phyloP scores from a whole-genome alignment of 2,888 invertebrate species.

The Phalangium opilio region DNA sequence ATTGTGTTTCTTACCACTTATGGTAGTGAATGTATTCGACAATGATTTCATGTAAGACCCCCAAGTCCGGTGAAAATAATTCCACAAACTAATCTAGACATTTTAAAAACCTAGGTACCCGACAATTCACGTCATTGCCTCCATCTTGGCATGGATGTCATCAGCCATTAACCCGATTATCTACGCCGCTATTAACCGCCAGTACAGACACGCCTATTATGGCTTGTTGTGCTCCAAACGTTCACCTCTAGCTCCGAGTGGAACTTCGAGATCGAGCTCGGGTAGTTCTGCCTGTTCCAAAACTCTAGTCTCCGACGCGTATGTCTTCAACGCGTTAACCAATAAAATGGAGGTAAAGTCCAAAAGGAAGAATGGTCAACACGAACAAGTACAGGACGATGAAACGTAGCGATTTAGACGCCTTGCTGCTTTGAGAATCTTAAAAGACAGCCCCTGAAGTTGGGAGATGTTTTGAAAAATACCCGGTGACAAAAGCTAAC shows the following conservation, averaged over 20 bases:
- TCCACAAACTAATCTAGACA: too few relatives aligned
- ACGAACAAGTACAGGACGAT: too few relatives aligned
- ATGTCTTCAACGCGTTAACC: slow-evolving; percentile 6
- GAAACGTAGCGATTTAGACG: too few relatives aligned
- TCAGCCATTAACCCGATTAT: slow-evolving; percentile 78
- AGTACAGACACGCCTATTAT: slow-evolving; percentile 45
- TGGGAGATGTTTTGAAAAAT: too few relatives aligned
- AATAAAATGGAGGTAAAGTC: too few relatives aligned
- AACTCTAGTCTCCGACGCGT: slow-evolving; percentile 16
- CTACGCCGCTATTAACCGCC: slow-evolving; percentile 74
- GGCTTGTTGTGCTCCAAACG: slow-evolving; percentile 20
- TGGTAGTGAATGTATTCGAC: slow-evolving; percentile 64
- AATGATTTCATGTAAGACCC: slow-evolving; percentile 10
- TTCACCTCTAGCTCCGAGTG: background rate
- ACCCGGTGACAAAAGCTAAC: too few relatives aligned
- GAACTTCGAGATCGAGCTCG: slow-evolving; percentile 8
- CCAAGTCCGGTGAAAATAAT: background rate
- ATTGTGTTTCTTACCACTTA: slow-evolving; percentile 68
- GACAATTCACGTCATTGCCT: slow-evolving; percentile 62
- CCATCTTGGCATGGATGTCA: slow-evolving; percentile 75
- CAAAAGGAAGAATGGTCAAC: too few relatives aligned
- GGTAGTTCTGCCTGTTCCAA: slow-evolving; percentile 12
- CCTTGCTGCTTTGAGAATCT: too few relatives aligned
- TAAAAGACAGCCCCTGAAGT: too few relatives aligned
- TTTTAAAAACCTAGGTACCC: slow-evolving; percentile 35